A percentile compares a stretch with the other conserved stretches of the same genome.
These are phyloP conservation scores for Osmerus mordax DNA, from an alignment of 2,113 vertebrate genomes.

Conservation along the genomic window DNA sequence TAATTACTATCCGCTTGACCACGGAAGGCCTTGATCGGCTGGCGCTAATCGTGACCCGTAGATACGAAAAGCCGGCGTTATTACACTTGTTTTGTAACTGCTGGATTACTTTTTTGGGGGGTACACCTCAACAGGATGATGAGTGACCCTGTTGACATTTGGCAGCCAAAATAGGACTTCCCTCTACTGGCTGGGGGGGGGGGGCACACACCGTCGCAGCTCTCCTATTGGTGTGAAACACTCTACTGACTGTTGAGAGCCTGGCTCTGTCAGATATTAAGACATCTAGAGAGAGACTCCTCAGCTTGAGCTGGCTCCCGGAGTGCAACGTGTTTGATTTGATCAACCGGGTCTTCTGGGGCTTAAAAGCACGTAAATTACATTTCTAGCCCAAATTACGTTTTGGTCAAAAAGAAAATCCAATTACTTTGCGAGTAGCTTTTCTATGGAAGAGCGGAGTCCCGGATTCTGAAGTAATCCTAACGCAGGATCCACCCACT, in stretches of 20 bases:
- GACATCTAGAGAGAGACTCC: constrained; percentile 13
- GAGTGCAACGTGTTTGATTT: background rate
- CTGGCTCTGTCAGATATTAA: constrained; percentile 8
- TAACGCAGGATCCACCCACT: background rate
- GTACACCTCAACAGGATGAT: background rate
- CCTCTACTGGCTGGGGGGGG: background rate
- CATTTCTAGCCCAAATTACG: too few relatives aligned
- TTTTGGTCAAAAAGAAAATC: background rate
- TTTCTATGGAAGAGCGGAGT: too few relatives aligned
- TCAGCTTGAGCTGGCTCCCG: background rate
- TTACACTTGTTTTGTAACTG: background rate
- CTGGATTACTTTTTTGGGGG: background rate
- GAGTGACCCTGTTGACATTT: background rate
- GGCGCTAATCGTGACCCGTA: constrained; percentile 9
- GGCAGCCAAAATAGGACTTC: constrained; percentile 16
- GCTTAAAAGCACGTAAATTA: too few relatives aligned
- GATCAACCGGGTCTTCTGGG: too few relatives aligned
- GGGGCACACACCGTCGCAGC: background rate
- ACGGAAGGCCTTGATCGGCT: background rate
- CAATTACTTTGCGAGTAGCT: background rate
- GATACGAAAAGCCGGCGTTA: constrained; percentile 8
- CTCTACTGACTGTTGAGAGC: background rate
- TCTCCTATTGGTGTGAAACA: background rate
- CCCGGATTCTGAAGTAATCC: background rate
- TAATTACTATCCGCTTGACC: constrained; percentile 4